Evolutionary conservation across 2,113 vertebrate genomes (phyloP).

Genomic region (Platysternon megacephalum): DNA sequence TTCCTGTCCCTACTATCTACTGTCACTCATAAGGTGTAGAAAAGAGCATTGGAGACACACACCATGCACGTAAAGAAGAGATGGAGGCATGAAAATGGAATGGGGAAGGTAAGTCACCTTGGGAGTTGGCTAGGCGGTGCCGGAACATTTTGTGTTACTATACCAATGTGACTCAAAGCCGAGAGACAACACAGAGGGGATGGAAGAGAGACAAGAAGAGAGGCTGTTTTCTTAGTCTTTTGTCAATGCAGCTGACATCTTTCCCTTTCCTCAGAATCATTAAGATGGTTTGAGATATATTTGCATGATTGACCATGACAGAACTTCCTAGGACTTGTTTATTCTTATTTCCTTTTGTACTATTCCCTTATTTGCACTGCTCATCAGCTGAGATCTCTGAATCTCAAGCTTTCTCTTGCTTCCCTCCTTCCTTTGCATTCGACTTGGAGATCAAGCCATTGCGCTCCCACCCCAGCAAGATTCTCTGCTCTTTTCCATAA

Average conservation of each 20-base stretch:
- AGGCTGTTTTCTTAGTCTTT: conserved; percentile 6
- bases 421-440: background rate
- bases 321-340: conserved; percentile 13
- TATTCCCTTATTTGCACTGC: background rate
- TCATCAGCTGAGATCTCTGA: background rate
- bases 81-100: background rate
- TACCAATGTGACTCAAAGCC: background rate
- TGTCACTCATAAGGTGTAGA: background rate
- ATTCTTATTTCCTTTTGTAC: background rate
- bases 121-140: background rate
- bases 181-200: background rate
- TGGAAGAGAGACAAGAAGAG: background rate
- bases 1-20: background rate
- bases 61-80: background rate
- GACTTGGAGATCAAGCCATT: background rate
- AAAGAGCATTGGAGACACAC: background rate
- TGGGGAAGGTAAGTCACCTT: background rate
- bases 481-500: background rate
- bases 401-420: background rate
- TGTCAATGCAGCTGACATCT: background rate
- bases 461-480: background rate
- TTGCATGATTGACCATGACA: background rate
- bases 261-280: background rate
- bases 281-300: background rate
- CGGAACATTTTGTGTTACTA: background rate